Conservation (phyloP, 2,113 vertebrate species). For the Chloebia gouldiae region DNA sequence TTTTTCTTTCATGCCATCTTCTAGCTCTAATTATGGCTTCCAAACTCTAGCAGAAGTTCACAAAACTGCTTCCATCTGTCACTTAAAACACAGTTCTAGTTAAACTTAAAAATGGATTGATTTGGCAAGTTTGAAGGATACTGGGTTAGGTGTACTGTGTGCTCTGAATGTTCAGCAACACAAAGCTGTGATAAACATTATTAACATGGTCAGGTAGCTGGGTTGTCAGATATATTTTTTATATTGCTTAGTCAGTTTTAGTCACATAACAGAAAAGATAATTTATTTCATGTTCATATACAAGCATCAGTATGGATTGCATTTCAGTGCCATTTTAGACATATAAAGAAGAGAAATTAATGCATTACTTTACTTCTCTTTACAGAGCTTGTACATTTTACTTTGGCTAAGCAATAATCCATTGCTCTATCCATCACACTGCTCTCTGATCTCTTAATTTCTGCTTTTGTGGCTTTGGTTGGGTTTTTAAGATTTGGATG, state of each 20-base stretch:
- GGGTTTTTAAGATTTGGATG: not conserved
- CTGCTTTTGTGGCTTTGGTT: not conserved
- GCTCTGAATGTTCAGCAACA: not conserved
- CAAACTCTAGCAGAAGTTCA: not conserved
- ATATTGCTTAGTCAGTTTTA: not conserved
- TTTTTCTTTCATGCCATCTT: not conserved
- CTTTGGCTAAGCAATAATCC: not conserved
- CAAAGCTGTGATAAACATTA: not conserved
- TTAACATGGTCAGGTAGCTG: not conserved
- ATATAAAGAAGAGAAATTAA: not conserved
- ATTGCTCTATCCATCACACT: not conserved
- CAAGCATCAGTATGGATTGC: not conserved
- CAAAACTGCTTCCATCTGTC: not conserved
- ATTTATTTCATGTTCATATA: not conserved
- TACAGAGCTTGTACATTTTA: not conserved
- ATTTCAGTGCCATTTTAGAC: not conserved
- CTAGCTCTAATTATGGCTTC: not conserved
- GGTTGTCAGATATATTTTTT: not conserved
- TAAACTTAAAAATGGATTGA: not conserved
- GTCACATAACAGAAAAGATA: not conserved
- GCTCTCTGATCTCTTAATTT: not conserved
- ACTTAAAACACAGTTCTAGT: not conserved
- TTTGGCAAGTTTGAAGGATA: not conserved
- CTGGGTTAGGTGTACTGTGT: not conserved
- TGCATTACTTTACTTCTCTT: not conserved